These are phyloP conservation scores for Schizaphis graminum DNA, from an alignment of 2,888 invertebrate genomes.

Conservation along the genomic window DNA sequence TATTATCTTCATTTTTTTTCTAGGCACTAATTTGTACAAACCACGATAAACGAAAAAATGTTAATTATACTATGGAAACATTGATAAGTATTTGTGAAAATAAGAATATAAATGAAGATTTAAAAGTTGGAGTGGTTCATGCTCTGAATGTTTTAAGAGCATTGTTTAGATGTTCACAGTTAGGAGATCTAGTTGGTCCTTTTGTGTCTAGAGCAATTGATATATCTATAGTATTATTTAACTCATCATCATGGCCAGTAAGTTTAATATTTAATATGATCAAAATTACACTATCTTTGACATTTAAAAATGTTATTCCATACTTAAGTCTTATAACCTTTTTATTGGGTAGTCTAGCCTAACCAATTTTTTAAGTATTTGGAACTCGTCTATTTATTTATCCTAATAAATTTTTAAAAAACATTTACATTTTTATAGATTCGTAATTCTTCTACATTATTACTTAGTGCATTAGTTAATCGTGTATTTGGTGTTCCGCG, in stretches of 20 bases:
- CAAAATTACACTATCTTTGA: not conserved
- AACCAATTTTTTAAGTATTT: not conserved
- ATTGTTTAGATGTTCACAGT: constrained; percentile 81
- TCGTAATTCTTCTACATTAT: constrained; percentile 87
- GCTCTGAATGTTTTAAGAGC: constrained; percentile 89
- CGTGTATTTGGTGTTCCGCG: constrained; percentile 89
- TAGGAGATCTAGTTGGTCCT: constrained; percentile 80
- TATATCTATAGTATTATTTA: constrained; percentile 82
- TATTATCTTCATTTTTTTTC: constrained; percentile 68
- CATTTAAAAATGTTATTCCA: not conserved
- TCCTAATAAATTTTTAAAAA: not conserved
- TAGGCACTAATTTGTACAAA: constrained; percentile 85
- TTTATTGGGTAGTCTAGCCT: not conserved
- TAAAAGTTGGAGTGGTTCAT: constrained; percentile 76
- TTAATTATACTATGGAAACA: constrained; percentile 72
- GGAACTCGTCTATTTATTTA: not conserved
- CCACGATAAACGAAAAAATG: constrained; percentile 72
- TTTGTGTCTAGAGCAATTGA: constrained; percentile 77
- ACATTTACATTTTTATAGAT: constrained; percentile 73
- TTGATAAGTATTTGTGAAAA: constrained; percentile 71
- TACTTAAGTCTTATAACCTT: not conserved
- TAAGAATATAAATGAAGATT: constrained; percentile 71
- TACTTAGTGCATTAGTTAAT: constrained; percentile 86
- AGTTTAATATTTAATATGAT: constrained; percentile 70
- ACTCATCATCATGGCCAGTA: constrained; percentile 83